phyloP scores from a whole-genome alignment of 2,888 invertebrate genomes.

The Pediacus dermestoides region DNA sequence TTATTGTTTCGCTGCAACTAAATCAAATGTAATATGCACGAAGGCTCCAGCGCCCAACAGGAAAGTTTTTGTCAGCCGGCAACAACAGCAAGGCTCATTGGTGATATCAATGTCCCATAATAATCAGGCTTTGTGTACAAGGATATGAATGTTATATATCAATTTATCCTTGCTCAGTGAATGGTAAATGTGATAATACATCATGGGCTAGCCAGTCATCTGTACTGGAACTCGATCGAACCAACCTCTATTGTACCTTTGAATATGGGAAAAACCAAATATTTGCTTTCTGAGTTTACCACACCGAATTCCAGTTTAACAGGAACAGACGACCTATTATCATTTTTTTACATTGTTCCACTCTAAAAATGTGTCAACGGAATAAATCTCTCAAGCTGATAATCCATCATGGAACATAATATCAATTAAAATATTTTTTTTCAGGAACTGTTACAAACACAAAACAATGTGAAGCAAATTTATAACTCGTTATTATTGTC shows the following conservation, averaged over 20 bases:
- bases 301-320: constrained; percentile 9
- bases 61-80: constrained; percentile 1
- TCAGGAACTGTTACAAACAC: no score
- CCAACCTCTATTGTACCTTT: constrained; percentile 26
- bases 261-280: constrained; percentile 11
- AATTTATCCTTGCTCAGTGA: constrained; percentile 39
- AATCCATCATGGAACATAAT: no score
- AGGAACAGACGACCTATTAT: constrained; percentile 8
- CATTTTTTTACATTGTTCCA: no score
- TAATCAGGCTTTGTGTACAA: constrained; percentile 35
- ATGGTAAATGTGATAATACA: constrained; percentile 40
- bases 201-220: constrained; percentile 34
- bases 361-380: no score
- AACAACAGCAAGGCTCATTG: constrained; percentile 35
- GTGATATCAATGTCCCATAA: constrained; percentile 36
- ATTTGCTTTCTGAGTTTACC: constrained; percentile 5
- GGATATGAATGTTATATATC: constrained; percentile 40
- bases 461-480: no score
- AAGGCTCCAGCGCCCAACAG: constrained; percentile 2
- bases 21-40: constrained; percentile 2
- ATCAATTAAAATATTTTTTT: no score
- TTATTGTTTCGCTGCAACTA: constrained; percentile 2
- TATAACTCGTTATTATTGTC: no score
- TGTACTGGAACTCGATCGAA: constrained; percentile 29
- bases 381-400: no score